These are phyloP conservation scores for Catharus fuscescens DNA, from an alignment of 2,113 vertebrate species.

Conservation along the genomic window DNA sequence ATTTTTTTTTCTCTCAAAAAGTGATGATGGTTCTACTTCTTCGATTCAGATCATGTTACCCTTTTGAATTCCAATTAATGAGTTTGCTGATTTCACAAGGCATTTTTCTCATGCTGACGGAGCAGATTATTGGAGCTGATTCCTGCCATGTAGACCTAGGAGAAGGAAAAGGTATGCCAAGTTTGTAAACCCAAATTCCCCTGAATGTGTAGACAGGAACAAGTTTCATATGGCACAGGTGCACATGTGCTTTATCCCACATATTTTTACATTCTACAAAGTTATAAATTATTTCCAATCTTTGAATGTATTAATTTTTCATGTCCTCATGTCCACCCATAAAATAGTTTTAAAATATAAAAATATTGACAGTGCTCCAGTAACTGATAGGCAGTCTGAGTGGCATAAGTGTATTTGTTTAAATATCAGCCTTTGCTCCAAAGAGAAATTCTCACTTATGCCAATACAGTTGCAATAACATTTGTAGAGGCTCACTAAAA, in stretches of 20 bases:
- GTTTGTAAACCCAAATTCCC: not conserved
- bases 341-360: not conserved
- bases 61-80: not conserved
- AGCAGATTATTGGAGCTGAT: not conserved
- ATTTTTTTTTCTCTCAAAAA: not conserved
- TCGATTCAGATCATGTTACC: not conserved
- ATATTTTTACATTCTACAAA: not conserved
- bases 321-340: accelerated
- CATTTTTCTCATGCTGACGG: not conserved
- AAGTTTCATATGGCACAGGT: not conserved
- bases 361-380: not conserved
- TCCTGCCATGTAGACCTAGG: not conserved
- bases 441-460: not conserved
- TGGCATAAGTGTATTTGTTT: not conserved
- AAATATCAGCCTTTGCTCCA: constrained; percentile 17
- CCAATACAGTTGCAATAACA: constrained; percentile 16
- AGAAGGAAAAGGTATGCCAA: not conserved
- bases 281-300: not conserved
- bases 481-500: constrained; percentile 24
- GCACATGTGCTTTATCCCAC: not conserved
- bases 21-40: not conserved
- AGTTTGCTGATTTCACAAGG: constrained; percentile 18
- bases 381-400: not conserved
- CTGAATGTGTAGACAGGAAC: not conserved
- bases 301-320: not conserved